A percentile compares a stretch with the other conserved stretches of the same genome.
Conservation (phyloP, 1,140 invertebrate species). For the Drosophila prosaltans region DNA sequence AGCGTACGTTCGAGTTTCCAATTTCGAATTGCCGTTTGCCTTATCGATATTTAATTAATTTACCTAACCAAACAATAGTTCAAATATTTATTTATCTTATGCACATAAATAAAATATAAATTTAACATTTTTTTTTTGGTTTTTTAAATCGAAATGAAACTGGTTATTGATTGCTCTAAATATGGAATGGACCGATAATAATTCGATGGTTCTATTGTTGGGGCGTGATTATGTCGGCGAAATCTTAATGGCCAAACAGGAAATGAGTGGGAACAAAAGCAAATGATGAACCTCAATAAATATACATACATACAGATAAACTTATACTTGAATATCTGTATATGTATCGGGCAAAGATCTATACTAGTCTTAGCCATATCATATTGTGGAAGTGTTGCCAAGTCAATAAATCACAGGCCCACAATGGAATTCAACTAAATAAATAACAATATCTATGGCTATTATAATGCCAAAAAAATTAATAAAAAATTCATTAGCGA, state of each 20-base stretch:
- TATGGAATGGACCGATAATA: constrained; percentile 35
- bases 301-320: not conserved
- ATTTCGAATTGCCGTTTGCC: constrained; percentile 10
- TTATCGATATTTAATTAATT: constrained; percentile 14
- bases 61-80: constrained; percentile 12
- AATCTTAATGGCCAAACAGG: constrained; percentile 41
- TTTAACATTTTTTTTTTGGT: constrained; percentile 37
- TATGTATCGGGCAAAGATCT: not conserved
- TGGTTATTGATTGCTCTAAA: constrained; percentile 51
- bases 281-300: constrained; percentile 21
- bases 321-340: too few species aligned
- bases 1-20: constrained; percentile 14
- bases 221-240: constrained; percentile 34
- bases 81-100: constrained; percentile 61
- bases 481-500: constrained; percentile 75
- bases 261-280: constrained; percentile 35
- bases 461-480: constrained; percentile 51
- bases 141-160: constrained; percentile 32
- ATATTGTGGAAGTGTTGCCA: constrained; percentile 16
- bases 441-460: constrained; percentile 19
- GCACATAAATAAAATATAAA: constrained; percentile 72
- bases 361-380: not conserved
- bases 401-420: constrained; percentile 14
- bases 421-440: constrained; percentile 14
- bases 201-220: constrained; percentile 26